A percentile compares a stretch with the other conserved stretches of the same genome.
These are phyloP conservation scores for Dascillus cervinus DNA, from an alignment of 2,888 invertebrate species.

Conservation along the genomic window DNA sequence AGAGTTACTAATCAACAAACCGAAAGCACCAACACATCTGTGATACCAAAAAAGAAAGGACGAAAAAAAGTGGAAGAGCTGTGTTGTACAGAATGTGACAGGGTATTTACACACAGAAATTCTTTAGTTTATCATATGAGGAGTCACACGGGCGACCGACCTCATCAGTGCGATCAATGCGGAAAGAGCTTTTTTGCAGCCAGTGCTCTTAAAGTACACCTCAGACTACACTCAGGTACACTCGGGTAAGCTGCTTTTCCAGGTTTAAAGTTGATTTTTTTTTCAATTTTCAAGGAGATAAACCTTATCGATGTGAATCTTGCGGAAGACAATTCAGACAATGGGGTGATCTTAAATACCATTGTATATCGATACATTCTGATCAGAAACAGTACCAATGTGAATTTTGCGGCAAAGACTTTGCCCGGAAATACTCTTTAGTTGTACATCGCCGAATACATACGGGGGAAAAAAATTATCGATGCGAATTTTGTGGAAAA, in stretches of 20 bases:
- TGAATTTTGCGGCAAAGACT: constrained; percentile 83
- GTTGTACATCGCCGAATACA: constrained; percentile 80
- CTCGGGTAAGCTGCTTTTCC: constrained; percentile 2
- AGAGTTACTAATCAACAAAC: constrained; percentile 29
- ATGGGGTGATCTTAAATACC: constrained; percentile 85
- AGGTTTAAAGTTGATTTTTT: neutral
- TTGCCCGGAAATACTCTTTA: constrained; percentile 79
- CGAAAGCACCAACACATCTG: neutral
- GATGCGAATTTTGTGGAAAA: constrained; percentile 77
- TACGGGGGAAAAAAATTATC: constrained; percentile 80
- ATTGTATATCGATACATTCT: constrained; percentile 75
- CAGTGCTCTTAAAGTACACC: constrained; percentile 76
- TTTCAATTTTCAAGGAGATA: constrained; percentile 58
- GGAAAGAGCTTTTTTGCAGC: constrained; percentile 77
- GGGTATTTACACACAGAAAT: constrained; percentile 73
- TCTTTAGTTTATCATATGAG: constrained; percentile 77
- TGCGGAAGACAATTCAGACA: constrained; percentile 76
- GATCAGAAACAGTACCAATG: constrained; percentile 77
- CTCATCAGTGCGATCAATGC: constrained; percentile 71
- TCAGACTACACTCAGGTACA: constrained; percentile 60
- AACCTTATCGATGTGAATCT: constrained; percentile 73
- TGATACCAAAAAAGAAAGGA: constrained; percentile 28
- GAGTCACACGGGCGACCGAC: constrained; percentile 69
- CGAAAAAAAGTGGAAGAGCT: constrained; percentile 38
- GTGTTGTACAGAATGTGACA: constrained; percentile 59